Conservation (phyloP, 1,140 invertebrate species). For the Araneus ventricosus region DNA sequence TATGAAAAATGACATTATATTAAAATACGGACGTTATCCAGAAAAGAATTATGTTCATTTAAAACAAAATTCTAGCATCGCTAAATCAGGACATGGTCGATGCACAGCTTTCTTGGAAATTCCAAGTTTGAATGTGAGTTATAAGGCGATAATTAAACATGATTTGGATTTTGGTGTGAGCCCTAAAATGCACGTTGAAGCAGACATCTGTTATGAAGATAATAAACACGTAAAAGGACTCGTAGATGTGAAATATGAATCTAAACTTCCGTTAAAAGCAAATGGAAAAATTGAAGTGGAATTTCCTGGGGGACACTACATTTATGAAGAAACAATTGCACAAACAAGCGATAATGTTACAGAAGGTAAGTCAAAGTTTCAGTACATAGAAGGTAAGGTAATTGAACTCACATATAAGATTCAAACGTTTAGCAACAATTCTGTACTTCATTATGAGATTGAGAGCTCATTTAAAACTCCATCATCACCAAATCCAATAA, state of each 20-base stretch:
- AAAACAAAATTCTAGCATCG: neutral
- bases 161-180: conserved; percentile 1
- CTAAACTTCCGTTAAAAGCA: conserved; percentile 44
- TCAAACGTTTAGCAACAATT: neutral
- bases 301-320: neutral
- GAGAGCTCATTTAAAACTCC: conserved; percentile 45
- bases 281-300: neutral
- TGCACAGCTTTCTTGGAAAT: conserved; percentile 18
- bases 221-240: conserved; percentile 6
- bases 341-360: conserved; percentile 24
- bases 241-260: conserved; percentile 7
- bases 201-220: conserved; percentile 35
- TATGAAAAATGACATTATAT: conserved; percentile 61
- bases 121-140: conserved; percentile 37
- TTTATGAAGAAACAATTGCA: conserved; percentile 47
- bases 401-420: conserved; percentile 43
- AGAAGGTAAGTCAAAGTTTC: neutral
- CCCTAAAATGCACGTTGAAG: neutral
- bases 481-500: neutral
- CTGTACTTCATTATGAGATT: conserved; percentile 47
- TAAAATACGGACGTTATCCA: conserved; percentile 77
- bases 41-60: conserved; percentile 26
- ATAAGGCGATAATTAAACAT: conserved; percentile 44
- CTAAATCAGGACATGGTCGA: neutral
- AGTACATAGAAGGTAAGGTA: conserved; percentile 12